A percentile compares a stretch with the other conserved stretches of the same genome.
These are phyloP conservation scores for Trichopoda pennipes DNA, from an alignment of 2,888 invertebrate genomes.

Conservation along the genomic window DNA sequence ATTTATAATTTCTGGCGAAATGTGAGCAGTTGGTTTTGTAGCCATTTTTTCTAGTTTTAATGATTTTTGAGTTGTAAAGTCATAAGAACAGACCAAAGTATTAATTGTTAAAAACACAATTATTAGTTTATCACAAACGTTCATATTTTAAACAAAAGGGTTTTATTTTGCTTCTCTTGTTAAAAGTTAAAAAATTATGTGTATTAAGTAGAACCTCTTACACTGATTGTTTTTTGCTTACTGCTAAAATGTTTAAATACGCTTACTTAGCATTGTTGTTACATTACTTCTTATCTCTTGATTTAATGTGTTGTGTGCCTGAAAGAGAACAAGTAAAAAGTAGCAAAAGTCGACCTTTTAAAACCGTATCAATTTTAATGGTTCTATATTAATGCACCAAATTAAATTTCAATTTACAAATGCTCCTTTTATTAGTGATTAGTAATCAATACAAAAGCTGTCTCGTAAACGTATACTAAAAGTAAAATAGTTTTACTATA, in stretches of 20 bases:
- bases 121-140: not conserved
- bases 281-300: slow-evolving; percentile 8
- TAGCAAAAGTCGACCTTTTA: too few species aligned
- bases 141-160: slow-evolving; percentile 10
- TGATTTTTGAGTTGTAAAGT: not conserved
- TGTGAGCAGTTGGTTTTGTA: slow-evolving; percentile 26
- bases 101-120: not conserved
- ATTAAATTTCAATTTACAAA: too few species aligned
- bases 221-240: not conserved
- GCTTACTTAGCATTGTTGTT: not conserved
- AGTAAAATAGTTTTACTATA: too few species aligned
- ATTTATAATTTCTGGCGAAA: slow-evolving; percentile 74
- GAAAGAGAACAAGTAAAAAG: too few species aligned
- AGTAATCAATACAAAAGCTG: too few species aligned
- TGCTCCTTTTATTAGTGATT: too few species aligned
- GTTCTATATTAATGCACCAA: too few species aligned
- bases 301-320: not conserved
- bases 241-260: not conserved
- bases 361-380: too few species aligned
- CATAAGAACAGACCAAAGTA: not conserved
- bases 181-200: not conserved
- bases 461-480: too few species aligned
- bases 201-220: not conserved
- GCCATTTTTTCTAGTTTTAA: not conserved
- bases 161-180: not conserved